A percentile compares a stretch with the other conserved stretches of the same genome.
These are phyloP conservation scores for Halichondria panicea DNA, from an alignment of 37 sponge, comb jelly and placozoan genomes.

Conservation along the genomic window DNA sequence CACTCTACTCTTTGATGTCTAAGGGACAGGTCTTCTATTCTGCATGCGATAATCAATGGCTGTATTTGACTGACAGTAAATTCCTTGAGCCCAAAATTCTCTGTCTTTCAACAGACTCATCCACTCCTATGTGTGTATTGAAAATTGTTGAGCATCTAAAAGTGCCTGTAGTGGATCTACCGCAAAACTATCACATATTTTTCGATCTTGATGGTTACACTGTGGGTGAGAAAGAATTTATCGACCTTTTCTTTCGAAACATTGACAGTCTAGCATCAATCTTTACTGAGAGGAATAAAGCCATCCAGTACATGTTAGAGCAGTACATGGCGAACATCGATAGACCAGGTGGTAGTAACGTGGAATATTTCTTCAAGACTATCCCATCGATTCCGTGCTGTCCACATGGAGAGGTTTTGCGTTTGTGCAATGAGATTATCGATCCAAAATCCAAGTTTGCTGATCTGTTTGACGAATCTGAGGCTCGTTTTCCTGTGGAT, in stretches of 20 bases:
- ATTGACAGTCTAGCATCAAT: not conserved
- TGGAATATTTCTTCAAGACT: not conserved
- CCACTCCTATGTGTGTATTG: conserved; percentile 3
- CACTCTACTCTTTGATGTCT: too few relatives aligned
- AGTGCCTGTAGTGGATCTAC: conserved; percentile 27
- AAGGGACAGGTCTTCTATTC: too few relatives aligned
- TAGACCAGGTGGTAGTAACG: not conserved
- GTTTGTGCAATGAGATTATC: conserved; percentile 17
- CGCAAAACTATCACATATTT: not conserved
- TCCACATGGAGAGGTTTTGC: conserved; percentile 37
- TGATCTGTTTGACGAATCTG: conserved; percentile 38
- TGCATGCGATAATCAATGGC: too few relatives aligned
- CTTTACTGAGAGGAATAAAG: not conserved
- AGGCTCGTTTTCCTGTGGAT: conserved; percentile 40
- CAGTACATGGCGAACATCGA: not conserved
- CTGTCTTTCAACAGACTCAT: not conserved
- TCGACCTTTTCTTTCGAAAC: conserved; percentile 1
- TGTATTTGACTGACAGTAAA: too few relatives aligned
- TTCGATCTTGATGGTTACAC: not conserved
- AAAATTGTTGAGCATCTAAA: not conserved
- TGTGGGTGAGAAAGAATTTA: conserved; percentile 11
- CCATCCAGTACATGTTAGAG: too few relatives aligned
- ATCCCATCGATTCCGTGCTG: conserved; percentile 48
- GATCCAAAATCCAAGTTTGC: conserved; percentile 25
- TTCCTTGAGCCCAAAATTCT: conserved; percentile 23